Conservation (phyloP, 2,888 invertebrate species). For the Drosophila quinaria region DNA sequence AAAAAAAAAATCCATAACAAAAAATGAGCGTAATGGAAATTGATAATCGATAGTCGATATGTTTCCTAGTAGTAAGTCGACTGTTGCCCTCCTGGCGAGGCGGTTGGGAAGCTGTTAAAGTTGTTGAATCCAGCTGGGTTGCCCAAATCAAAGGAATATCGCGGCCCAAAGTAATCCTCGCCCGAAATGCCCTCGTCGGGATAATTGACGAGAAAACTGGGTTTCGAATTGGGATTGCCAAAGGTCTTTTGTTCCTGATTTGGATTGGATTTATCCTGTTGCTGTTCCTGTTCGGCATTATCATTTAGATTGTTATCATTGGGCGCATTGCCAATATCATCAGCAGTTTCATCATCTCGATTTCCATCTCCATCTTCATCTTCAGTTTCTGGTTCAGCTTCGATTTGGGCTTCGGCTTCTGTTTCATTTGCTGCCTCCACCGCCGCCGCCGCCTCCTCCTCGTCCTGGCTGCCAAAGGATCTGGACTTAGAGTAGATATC, state of each 20-base stretch:
- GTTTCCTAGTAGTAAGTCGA: conserved; percentile 42
- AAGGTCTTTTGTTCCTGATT: not conserved
- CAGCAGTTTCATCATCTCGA: not conserved
- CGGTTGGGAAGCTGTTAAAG: conserved; percentile 21
- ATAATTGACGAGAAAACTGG: conserved; percentile 46
- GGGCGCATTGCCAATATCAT: not conserved
- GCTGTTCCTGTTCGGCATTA: not conserved
- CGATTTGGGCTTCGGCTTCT: not conserved
- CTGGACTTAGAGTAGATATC: conserved; percentile 76
- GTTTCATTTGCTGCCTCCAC: conserved; percentile 10
- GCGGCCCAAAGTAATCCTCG: conserved; percentile 5
- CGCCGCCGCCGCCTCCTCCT: conserved; percentile 12
- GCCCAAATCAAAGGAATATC: conserved; percentile 13
- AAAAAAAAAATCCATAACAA: conserved; percentile 21
- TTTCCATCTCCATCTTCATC: not conserved
- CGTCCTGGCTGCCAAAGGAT: conserved; percentile 30
- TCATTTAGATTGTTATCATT: not conserved
- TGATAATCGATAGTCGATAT: not conserved
- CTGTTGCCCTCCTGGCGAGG: conserved; percentile 34
- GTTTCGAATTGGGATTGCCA: conserved; percentile 7
- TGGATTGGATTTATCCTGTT: not conserved
- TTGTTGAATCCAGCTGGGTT: conserved; percentile 10
- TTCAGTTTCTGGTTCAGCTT: not conserved
- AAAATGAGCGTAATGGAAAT: not conserved
- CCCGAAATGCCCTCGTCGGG: conserved; percentile 30